Evolutionary conservation across 2,888 invertebrate genomes (phyloP).

Genomic region (Pelosia muscerda): DNA sequence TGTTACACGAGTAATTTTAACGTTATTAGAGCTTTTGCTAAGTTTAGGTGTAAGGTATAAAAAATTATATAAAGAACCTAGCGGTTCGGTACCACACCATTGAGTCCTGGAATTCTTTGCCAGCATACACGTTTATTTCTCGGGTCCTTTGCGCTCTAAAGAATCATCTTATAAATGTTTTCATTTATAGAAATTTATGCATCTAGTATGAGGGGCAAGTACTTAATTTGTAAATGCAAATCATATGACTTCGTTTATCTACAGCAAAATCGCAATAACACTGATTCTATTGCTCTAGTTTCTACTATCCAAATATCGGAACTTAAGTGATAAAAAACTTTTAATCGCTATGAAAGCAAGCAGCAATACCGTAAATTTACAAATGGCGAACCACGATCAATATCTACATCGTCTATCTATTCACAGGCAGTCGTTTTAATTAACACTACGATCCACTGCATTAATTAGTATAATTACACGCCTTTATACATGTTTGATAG

Average conservation of each 20-base stretch:
- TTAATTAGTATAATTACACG: conserved; percentile 41
- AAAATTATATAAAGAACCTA: too few species aligned
- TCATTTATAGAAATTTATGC: not conserved
- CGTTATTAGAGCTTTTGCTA: not conserved
- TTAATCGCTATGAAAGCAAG: conserved; percentile 15
- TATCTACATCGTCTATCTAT: conserved; percentile 27
- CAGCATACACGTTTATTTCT: too few species aligned
- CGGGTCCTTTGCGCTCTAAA: too few species aligned
- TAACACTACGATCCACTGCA: conserved; percentile 32
- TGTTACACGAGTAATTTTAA: not conserved
- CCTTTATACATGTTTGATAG: conserved; percentile 16
- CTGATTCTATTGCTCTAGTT: not conserved
- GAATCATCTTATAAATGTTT: too few species aligned
- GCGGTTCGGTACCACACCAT: too few species aligned
- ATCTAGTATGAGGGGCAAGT: not conserved
- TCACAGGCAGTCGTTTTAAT: conserved; percentile 37
- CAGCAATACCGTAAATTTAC: conserved; percentile 19
- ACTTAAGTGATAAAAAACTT: not conserved
- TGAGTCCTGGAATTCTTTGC: too few species aligned
- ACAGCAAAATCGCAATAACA: not conserved
- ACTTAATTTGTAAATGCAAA: too few species aligned
- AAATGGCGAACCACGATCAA: conserved; percentile 38
- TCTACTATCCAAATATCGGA: not conserved
- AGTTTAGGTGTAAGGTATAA: too few species aligned
- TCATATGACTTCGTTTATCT: not conserved